Evolutionary conservation across 2,888 invertebrate species (phyloP), one percentile per base, ranked within the genome.

Genomic region (Iphiclides podalirius): DNA sequence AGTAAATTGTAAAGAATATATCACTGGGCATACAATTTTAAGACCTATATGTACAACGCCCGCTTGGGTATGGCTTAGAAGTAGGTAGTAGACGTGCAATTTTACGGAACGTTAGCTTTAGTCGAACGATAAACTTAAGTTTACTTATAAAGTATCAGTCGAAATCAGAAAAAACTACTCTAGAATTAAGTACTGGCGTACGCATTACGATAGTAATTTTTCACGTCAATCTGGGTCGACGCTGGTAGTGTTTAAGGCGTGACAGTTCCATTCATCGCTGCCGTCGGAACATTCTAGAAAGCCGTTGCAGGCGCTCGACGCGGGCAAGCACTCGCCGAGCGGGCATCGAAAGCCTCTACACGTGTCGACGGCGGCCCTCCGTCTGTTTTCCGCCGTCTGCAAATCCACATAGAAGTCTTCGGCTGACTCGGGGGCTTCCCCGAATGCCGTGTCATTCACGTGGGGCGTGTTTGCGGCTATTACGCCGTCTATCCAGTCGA

Each of bases 281-380:
- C 93, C 93, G 70, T 94, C 94, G 28, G 92, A 92, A 66, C 95
- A 95, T 71, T 95, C 95, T 53, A 94, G 90, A 65, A 92, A 93
- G 7, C 94, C 94, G 70, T 95, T 94, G 73, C 95, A 95, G 1
- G 94, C 84, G 61, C 93, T 90, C 1, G 92, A 91, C 40, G 91
- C 89, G 0, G 93, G 92, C 28, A 94, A 77, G 63, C 94, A 95
- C 70, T 94, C 93, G 3, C 94, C 94, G 0, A 95, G 82, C 0
- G 94, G 94, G 73, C 95, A 95, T 37, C 95, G 75, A 67, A 93
- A 93, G 0, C 94, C 94, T 55, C 88, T 87, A 66, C 94, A 94
- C 0, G 79, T 75, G 61, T 89, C 87, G 17, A 69, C 57, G 28
- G 57, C 55, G 7, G 66, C 61, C 1, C 71, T 63, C 57, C 85